These are phyloP conservation scores for Rhopalosiphum maidis DNA, from an alignment of 1,140 invertebrate genomes.

Conservation along the genomic window DNA sequence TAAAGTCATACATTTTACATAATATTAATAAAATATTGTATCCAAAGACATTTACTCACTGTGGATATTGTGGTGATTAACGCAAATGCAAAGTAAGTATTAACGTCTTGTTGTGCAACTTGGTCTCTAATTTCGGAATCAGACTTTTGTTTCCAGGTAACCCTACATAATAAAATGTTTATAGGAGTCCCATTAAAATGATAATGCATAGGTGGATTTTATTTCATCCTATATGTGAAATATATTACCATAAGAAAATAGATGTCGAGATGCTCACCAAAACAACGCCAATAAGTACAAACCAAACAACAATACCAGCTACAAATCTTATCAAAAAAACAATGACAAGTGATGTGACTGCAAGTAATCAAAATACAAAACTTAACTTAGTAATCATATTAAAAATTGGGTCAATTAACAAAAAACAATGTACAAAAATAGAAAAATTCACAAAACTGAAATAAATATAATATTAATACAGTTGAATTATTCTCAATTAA, in stretches of 20 bases:
- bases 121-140: constrained; percentile 60
- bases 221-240: background rate
- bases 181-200: background rate
- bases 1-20: background rate
- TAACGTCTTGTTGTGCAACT: constrained; percentile 61
- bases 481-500: background rate
- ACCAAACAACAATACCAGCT: constrained; percentile 73
- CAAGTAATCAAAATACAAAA: constrained; percentile 60
- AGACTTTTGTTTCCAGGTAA: constrained; percentile 63
- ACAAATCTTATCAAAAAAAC: constrained; percentile 71
- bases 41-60: constrained; percentile 62
- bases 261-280: constrained; percentile 69
- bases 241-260: constrained; percentile 72
- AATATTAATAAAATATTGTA: background rate
- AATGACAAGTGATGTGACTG: constrained; percentile 69
- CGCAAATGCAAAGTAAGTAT: constrained; percentile 65
- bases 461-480: background rate
- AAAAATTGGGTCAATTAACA: background rate
- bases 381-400: background rate
- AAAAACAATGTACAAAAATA: background rate
- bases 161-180: constrained; percentile 60
- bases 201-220: background rate
- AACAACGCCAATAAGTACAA: constrained; percentile 70
- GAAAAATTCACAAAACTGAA: background rate
- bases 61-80: constrained; percentile 71